These are phyloP conservation scores for Hiodon tergisus DNA, from an alignment of 2,113 vertebrate species.

Conservation along the genomic window DNA sequence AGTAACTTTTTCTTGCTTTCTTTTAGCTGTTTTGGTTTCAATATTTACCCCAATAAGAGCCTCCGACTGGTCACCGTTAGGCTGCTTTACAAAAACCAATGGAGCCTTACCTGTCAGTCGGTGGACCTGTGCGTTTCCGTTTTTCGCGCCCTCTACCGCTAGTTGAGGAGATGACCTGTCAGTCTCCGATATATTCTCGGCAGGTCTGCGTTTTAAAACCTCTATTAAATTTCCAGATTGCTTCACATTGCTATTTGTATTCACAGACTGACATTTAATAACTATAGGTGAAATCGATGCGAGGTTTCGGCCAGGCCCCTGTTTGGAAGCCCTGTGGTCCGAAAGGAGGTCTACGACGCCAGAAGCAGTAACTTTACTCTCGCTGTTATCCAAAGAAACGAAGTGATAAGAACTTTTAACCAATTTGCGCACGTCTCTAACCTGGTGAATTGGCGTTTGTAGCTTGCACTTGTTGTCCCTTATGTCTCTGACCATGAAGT, in stretches of 20 bases:
- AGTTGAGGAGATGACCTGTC: slow-evolving; percentile 43
- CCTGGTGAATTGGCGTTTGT: slow-evolving; percentile 83
- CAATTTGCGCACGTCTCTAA: slow-evolving; percentile 87
- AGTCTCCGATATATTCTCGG: slow-evolving; percentile 30
- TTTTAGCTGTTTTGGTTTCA: slow-evolving; percentile 60
- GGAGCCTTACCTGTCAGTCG: slow-evolving; percentile 60
- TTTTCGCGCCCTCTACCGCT: slow-evolving; percentile 56
- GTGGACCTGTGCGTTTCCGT: slow-evolving; percentile 53
- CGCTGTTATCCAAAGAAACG: slow-evolving; percentile 73
- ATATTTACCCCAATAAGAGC: slow-evolving; percentile 56
- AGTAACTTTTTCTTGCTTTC: slow-evolving; percentile 57
- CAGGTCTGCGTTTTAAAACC: slow-evolving; percentile 23
- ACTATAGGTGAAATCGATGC: slow-evolving; percentile 78
- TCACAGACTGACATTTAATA: slow-evolving; percentile 87
- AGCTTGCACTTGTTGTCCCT: slow-evolving; percentile 76
- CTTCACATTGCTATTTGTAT: slow-evolving; percentile 58
- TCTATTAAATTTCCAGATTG: slow-evolving; percentile 43
- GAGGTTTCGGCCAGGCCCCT: slow-evolving; percentile 39
- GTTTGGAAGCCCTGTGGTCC: slow-evolving; percentile 64
- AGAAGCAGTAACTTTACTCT: slow-evolving; percentile 47
- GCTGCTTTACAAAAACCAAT: slow-evolving; percentile 54
- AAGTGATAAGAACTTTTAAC: slow-evolving; percentile 84
- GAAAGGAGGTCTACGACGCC: slow-evolving; percentile 51
- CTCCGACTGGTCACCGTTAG: slow-evolving; percentile 54
- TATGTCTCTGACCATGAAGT: slow-evolving; percentile 85